A percentile compares a stretch with the other conserved stretches of the same genome.
Conservation (phyloP, 2,888 invertebrate genomes). For the Lasioglossum figueresi region DNA sequence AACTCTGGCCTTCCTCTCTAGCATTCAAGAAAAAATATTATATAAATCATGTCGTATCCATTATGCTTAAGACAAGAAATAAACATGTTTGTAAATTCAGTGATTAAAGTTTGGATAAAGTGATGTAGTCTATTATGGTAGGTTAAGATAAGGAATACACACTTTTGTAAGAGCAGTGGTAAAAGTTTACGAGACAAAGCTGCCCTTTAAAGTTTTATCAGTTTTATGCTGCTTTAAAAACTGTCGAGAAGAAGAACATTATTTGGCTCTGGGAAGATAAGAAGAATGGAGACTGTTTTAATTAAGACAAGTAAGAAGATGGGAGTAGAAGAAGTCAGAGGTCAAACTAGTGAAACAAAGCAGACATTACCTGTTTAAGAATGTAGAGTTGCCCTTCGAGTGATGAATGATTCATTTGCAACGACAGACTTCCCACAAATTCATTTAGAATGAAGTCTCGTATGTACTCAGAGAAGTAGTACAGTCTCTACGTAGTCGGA, state of each 20-base stretch:
- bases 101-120: too few relatives aligned
- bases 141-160: not conserved
- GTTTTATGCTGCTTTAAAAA: not conserved
- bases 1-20: too few relatives aligned
- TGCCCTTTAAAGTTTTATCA: not conserved
- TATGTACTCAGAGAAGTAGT: not conserved
- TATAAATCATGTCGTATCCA: too few relatives aligned
- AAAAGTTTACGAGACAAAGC: too few relatives aligned
- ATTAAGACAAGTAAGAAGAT: not conserved
- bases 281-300: not conserved
- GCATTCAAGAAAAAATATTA: too few relatives aligned
- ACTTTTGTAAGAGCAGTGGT: not conserved
- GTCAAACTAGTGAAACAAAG: not conserved
- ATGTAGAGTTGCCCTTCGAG: not conserved
- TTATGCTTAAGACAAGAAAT: too few relatives aligned
- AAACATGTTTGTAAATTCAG: too few relatives aligned
- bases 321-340: not conserved
- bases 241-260: not conserved
- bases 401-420: too few relatives aligned
- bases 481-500: not conserved
- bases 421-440: too few relatives aligned
- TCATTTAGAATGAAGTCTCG: too few relatives aligned
- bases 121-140: not conserved
- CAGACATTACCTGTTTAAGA: not conserved
- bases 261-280: not conserved